Base-by-base conservation (phyloP, 1,140 invertebrate genomes). In the Schmidtea mediterranea region DNA sequence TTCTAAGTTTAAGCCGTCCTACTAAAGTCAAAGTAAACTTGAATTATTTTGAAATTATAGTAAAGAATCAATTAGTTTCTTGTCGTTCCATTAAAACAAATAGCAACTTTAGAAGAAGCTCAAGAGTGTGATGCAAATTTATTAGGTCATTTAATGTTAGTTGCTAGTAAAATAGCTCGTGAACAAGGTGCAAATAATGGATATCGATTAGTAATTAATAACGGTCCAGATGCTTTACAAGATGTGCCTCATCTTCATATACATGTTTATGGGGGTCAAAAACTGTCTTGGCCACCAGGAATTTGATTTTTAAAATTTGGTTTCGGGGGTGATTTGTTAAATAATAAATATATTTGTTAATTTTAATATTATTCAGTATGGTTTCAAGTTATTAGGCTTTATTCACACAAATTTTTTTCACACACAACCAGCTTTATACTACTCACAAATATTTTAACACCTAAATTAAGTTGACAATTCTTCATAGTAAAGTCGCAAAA, bases 281-380 rank as follows among this genome's bases (percentile, higher is more conserved):
- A 95, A 70, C 69, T 97, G 73, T 62, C 73, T 43, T 95, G 87
- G 87, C 87, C 87, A 26, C 86, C 86, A 46, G 84, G 84, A 46
- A 6, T 23, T 6, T 32, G 10, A 32, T 32, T 32, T 32, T 32
- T n/a, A n/a, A n/a, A n/a, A n/a, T n/a, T n/a, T n/a, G n/a, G n/a
- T n/a, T n/a, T n/a, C n/a, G n/a, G n/a, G n/a, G n/a, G n/a, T n/a
- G n/a, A n/a, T n/a, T n/a, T n/a, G n/a, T n/a, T n/a, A n/a, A n/a
- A n/a, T n/a, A n/a, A n/a, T n/a, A n/a, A n/a, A n/a, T n/a, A n/a
- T n/a, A n/a, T n/a, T n/a, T n/a, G n/a, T n/a, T n/a, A n/a, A n/a
- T n/a, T n/a, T n/a, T n/a, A n/a, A n/a, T n/a, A n/a, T n/a, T n/a
- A n/a, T n/a, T n/a, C n/a, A n/a, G n/a, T n/a, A n/a, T n/a, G n/a